phyloP scores from a whole-genome alignment of 64 coral and sea anemone genomes.

The Astreopora myriophthalma region DNA sequence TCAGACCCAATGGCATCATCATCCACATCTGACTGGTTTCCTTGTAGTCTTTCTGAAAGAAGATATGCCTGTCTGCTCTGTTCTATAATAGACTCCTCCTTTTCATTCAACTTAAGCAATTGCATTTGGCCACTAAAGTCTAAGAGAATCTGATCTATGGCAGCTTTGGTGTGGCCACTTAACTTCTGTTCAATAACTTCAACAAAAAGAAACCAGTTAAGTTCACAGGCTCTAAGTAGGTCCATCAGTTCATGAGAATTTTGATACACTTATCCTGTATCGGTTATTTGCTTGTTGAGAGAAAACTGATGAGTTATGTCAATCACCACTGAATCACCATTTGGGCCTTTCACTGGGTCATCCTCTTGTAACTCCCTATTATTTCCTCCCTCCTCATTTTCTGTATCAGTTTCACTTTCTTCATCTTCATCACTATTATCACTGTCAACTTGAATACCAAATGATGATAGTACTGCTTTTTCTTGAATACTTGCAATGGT shows the following conservation, averaged over 20 bases:
- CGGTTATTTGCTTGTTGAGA: conserved; percentile 12
- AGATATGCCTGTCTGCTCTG: conserved; percentile 58
- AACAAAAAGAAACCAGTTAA: conserved; percentile 62
- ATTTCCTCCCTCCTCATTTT: conserved; percentile 27
- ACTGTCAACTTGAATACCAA: conserved; percentile 66
- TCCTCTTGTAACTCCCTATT: background rate
- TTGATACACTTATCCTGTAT: background rate
- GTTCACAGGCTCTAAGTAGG: conserved; percentile 13
- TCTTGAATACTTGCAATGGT: conserved; percentile 65
- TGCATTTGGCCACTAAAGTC: conserved; percentile 55
- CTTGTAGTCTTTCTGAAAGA: background rate
- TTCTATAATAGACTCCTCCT: conserved; percentile 16
- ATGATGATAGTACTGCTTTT: conserved; percentile 45
- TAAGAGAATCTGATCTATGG: conserved; percentile 34
- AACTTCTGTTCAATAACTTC: conserved; percentile 41
- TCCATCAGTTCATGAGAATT: conserved; percentile 47
- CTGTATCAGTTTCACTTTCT: conserved; percentile 70
- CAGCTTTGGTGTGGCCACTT: background rate
- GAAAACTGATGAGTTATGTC: conserved; percentile 14
- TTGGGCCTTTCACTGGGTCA: background rate
- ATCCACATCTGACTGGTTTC: conserved; percentile 26
- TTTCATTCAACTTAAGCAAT: background rate
- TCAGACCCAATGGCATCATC: conserved; percentile 11
- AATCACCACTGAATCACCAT: background rate
- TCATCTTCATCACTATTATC: conserved; percentile 25